Percentiles rank a stretch among this genome's conserved stretches.
Evolutionary conservation across 2,797 vertebrate species (phyloP).

Genomic region (Prionace glauca): DNA sequence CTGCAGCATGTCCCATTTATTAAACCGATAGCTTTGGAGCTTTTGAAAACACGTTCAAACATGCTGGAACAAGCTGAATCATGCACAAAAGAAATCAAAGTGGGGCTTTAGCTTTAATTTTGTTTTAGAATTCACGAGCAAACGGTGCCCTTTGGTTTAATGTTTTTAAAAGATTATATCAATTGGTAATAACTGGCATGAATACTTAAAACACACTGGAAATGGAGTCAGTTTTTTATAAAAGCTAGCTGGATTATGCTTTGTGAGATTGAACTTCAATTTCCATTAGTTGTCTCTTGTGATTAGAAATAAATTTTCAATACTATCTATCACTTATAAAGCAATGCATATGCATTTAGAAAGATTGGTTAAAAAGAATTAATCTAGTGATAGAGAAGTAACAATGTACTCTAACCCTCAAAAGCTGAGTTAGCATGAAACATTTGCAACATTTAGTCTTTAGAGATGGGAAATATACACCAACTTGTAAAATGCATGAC

Average conservation of each 20-base stretch:
- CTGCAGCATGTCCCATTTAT: not conserved
- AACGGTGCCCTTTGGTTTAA: not conserved
- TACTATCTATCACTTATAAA: not conserved
- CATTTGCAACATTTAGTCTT: not conserved
- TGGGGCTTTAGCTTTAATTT: not conserved
- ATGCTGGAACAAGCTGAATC: slow-evolving; percentile 11
- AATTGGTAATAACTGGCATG: not conserved
- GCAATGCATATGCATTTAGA: not conserved
- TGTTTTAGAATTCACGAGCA: not conserved
- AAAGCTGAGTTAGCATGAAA: not conserved
- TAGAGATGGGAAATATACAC: not conserved
- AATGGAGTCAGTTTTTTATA: not conserved
- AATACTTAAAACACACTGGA: not conserved
- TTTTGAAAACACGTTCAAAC: not conserved
- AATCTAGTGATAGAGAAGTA: not conserved
- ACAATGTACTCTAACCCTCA: not conserved
- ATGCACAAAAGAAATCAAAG: not conserved
- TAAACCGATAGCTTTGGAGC: not conserved
- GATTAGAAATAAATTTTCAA: not conserved
- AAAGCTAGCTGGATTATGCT: not conserved
- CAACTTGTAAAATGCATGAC: not conserved
- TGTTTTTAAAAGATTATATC: not conserved
- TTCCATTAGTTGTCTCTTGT: not conserved
- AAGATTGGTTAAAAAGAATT: not conserved
- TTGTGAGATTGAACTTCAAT: not conserved